phyloP scores from a whole-genome alignment of 2,113 vertebrate species.

The Ictalurus punctatus region DNA sequence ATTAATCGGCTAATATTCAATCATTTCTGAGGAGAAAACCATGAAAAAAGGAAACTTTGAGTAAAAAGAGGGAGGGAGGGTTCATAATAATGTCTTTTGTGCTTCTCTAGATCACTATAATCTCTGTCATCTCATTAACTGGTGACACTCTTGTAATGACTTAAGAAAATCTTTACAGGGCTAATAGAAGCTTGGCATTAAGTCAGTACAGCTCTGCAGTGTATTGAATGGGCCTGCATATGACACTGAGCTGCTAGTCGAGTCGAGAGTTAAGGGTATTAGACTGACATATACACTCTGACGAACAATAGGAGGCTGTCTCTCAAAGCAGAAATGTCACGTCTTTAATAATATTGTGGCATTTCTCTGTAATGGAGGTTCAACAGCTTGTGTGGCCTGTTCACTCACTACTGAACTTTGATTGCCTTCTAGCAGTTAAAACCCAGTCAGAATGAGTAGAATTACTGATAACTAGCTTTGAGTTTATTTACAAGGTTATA shows the following conservation, averaged over 20 bases:
- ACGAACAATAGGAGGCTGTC: slow-evolving; percentile 67
- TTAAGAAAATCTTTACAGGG: slow-evolving; percentile 64
- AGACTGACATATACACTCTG: slow-evolving; percentile 67
- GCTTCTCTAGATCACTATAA: slow-evolving; percentile 59
- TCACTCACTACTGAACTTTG: slow-evolving; percentile 39
- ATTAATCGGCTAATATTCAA: slow-evolving; percentile 92
- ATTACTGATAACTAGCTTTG: not conserved
- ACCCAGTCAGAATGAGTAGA: not conserved
- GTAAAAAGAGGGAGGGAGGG: slow-evolving; percentile 41
- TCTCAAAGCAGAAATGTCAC: slow-evolving; percentile 61
- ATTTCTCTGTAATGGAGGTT: slow-evolving; percentile 51
- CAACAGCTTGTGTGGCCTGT: slow-evolving; percentile 43
- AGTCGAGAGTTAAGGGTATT: slow-evolving; percentile 63
- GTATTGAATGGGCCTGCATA: slow-evolving; percentile 61
- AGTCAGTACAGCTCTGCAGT: slow-evolving; percentile 53
- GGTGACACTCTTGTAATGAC: slow-evolving; percentile 68
- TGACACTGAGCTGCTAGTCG: slow-evolving; percentile 63
- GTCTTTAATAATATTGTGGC: slow-evolving; percentile 53
- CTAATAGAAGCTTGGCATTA: slow-evolving; percentile 58
- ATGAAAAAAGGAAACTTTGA: slow-evolving; percentile 52
- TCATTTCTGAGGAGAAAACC: slow-evolving; percentile 58
- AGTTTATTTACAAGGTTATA: not conserved
- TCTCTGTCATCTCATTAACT: slow-evolving; percentile 65
- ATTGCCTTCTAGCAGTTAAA: slow-evolving; percentile 34
- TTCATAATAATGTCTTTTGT: slow-evolving; percentile 60